Evolutionary conservation across 2,797 vertebrate species (phyloP), one percentile per base, ranked within the genome.

Genomic region (Periparus ater): DNA sequence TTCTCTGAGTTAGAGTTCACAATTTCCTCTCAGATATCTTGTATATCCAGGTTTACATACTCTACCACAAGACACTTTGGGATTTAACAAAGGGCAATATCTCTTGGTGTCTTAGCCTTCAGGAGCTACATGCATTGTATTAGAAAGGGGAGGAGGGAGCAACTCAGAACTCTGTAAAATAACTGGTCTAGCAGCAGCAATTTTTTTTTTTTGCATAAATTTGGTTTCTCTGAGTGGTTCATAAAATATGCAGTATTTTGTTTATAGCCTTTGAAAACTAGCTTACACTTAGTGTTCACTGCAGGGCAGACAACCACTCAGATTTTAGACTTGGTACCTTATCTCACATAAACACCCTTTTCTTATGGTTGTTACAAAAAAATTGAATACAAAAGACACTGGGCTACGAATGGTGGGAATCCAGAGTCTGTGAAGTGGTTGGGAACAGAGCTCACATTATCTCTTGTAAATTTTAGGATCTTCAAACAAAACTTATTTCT

Each of bases 191-290:
- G 79, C 23, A 78, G 13, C 51, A 89, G 2, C 10, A 45, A 0
- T 11, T 19, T 8, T 17, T 19, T 8, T 17, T 30, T 38, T 17
- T 42, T 5, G 4, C 15, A 47, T 72, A 65, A 62, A 47, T 26
- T 66, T 40, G 3, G 1, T 81, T 84, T 93, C 85, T 27, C 48
- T 84, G 30, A 54, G 14, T 17, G 48, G n/a, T 68, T 78, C 3
- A 10, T 47, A 23, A 13, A 55, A 42, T 45, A 48, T 6, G 20
- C 14, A 83, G 16, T 48, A 74, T 67, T 88, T 77, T 71, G 26
- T 67, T 94, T 74, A 67, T 14, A 86, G n/a, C 16, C 38, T 84
- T 92, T 82, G 81, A 93, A 95, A 93, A 89, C 47, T 76, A 85
- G 12, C 38, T 27, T 47, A 25, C 21, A 32, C 13, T 79, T 72